Base-by-base conservation (phyloP, 2,888 invertebrate genomes). In the Allygus modestus region DNA sequence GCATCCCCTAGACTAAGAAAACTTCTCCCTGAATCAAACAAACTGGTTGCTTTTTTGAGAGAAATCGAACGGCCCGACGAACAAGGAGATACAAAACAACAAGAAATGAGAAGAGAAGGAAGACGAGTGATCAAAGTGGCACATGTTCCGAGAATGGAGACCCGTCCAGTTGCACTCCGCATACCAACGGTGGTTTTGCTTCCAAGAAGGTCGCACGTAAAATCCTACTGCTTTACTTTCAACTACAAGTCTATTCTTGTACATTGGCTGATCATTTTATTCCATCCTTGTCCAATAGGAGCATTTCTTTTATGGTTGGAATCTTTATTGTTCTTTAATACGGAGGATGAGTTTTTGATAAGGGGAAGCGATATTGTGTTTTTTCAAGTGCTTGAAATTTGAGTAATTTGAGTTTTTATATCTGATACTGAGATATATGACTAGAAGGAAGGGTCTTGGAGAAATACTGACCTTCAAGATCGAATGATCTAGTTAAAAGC, bases 101-200 rank as follows among this genome's bases (percentile, higher is more conserved):
- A 33, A 79, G 20, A 58, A 33, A 58, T 11, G 54, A 51, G 31
- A 28, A 1, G 51, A 77, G 28, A 51, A 77, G 37, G 77, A 51
- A 77, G 51, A 77, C 28, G 46, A 77, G 77, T 41, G 77, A 37
- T 73, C 41, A 37, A 79, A 79, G 79, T 79, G 37, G 79, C 79
- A 79, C 79, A 58, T 31, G 79, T 58, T 79, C 79, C 58, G 28
- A 58, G 79, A 79, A 79, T 15, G 79, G 79, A 58, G 31, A 58
- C 28, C 20, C 20, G 58, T 31, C n/a, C 37, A 58, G 33, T 58
- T 79, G 71, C 33, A 20, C 58, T 33, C 17, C 26, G 82, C 71
- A 82, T 73, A 46, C 54, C 71, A 83, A 71, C 31, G 31, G 81
- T 61, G 65, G 81, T 81, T 81, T 58, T 61, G 81, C 81, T 41